Base-by-base conservation (phyloP, 2,113 vertebrate genomes). In the Buteo buteo region DNA sequence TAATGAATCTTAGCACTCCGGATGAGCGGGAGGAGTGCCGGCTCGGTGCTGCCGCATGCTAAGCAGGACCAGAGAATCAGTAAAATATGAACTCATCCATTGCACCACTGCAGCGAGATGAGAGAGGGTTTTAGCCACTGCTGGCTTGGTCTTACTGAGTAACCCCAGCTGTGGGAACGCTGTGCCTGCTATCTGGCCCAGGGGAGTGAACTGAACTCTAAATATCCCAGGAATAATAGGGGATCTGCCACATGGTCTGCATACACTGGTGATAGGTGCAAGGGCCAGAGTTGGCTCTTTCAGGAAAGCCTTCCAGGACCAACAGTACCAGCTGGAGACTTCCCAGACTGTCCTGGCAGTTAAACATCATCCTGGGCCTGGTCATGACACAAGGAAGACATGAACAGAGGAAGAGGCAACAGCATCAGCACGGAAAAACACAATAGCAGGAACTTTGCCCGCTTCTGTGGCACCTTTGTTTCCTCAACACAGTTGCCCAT, bases 401-500 rank as follows among this genome's bases (percentile, higher is more conserved):
- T 45, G 10, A 81, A 10, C 36, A 88, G 54, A 64, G 47, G 79
- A 59, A 55, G 19, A 64, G 17, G 28, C 28, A 83, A 31, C 12
- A 40, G 25, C 36, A 55, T 28, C 42, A 38, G 11, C 36, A 45
- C 0, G 1, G 38, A 62, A 70, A 82, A 87, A n/a, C 36, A 34
- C n/a, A 31, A 42, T 24, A 57, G 13, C 29, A 74, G n/a, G 28
- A 77, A 9, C 7, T 64, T 81, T 47, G 8, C n/a, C 22, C 6
- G 3, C 7, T 57, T 74, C 26, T 28, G 24, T 52, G 16, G 28
- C 1, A 2, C 10, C 64, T 28, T 15, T 0, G 3, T 73, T 77
- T 82, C 32, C 40, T 54, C 44, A 58, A 2, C 34, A 44, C 16
- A 15, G 34, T 49, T 82, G 16, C 16, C 19, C 34, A 2, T 25